Conservation (phyloP, 2,888 invertebrate species). For the Campoplex capitator region DNA sequence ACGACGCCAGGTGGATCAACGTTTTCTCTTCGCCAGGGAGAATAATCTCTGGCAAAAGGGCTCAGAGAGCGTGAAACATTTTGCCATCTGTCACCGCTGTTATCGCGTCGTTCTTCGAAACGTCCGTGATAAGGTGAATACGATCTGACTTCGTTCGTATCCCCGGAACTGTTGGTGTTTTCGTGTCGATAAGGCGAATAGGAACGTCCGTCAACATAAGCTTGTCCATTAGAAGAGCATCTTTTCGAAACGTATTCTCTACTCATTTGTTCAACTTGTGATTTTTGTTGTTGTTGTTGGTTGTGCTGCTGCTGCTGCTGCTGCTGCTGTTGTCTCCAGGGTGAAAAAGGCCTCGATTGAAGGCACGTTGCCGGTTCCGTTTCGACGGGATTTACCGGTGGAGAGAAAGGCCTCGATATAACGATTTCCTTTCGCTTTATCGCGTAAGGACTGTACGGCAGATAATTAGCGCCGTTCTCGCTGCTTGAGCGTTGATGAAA, state of each 20-base stretch:
- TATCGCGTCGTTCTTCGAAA: constrained; percentile 75
- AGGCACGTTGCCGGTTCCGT: constrained; percentile 72
- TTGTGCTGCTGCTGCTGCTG: constrained; percentile 33
- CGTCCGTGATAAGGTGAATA: constrained; percentile 79
- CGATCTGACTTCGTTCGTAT: constrained; percentile 72
- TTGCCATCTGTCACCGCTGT: constrained; percentile 80
- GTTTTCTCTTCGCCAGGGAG: constrained; percentile 83
- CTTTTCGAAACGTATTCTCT: constrained; percentile 71
- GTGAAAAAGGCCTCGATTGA: constrained; percentile 79
- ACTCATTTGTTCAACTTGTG: constrained; percentile 60
- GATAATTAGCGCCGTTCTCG: constrained; percentile 80
- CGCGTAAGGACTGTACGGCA: constrained; percentile 82
- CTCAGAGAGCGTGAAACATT: constrained; percentile 79
- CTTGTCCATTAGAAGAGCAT: constrained; percentile 72
- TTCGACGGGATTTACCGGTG: constrained; percentile 75
- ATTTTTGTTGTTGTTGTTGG: constrained; percentile 41
- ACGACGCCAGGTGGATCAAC: constrained; percentile 83
- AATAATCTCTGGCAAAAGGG: constrained; percentile 83
- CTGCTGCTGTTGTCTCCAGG: constrained; percentile 75
- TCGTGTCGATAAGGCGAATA: constrained; percentile 76
- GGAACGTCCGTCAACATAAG: constrained; percentile 66
- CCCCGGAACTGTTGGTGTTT: constrained; percentile 69
- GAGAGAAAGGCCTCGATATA: constrained; percentile 78
- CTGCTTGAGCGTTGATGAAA: constrained; percentile 79
- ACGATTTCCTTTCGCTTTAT: constrained; percentile 78